These are phyloP conservation scores for Forficula auricularia DNA, from an alignment of 1,140 invertebrate species.

Conservation along the genomic window DNA sequence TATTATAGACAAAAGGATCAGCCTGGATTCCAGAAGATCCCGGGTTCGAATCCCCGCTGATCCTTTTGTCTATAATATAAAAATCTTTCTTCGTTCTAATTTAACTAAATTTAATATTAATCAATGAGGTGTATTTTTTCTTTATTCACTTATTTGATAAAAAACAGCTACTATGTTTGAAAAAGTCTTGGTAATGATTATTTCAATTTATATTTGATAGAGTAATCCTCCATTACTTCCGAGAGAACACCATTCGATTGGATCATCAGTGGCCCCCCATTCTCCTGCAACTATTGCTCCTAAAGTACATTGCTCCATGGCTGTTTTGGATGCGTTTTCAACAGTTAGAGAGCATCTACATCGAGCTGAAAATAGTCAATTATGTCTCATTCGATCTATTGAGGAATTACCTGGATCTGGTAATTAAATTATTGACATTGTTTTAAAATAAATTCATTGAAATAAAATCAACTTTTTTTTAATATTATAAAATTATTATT, in stretches of 20 bases:
- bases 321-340: constrained; percentile 36
- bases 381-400: constrained; percentile 30
- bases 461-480: neutral
- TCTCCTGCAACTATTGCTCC: constrained; percentile 22
- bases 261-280: constrained; percentile 17
- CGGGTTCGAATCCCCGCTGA: too few relatives aligned
- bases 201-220: constrained; percentile 16
- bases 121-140: too few relatives aligned
- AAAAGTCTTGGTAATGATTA: too few relatives aligned
- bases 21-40: too few relatives aligned
- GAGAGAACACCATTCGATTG: constrained; percentile 25
- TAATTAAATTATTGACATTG: constrained; percentile 7
- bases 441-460: too few relatives aligned
- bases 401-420: constrained; percentile 27
- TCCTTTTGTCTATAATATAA: too few relatives aligned
- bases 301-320: constrained; percentile 21
- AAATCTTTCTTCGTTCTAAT: too few relatives aligned
- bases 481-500: neutral
- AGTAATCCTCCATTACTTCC: constrained; percentile 34
- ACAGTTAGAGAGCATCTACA: constrained; percentile 35
- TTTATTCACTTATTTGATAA: too few relatives aligned
- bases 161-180: too few relatives aligned
- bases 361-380: constrained; percentile 30
- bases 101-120: too few relatives aligned
- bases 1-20: too few relatives aligned